phyloP scores from a whole-genome alignment of 2,888 invertebrate species.

The Anticlea derivata region DNA sequence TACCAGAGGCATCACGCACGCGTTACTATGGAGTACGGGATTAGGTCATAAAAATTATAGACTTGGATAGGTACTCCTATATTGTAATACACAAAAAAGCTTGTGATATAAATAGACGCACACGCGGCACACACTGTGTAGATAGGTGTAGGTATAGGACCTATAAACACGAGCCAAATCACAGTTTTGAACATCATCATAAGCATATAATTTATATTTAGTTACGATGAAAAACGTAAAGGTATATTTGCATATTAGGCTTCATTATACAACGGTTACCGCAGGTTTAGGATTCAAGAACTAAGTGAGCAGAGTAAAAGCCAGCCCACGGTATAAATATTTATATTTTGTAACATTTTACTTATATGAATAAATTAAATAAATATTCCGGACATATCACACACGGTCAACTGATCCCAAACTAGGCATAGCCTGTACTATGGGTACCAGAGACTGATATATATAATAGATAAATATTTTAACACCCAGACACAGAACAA shows the following conservation, averaged over 20 bases:
- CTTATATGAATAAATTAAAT: too few relatives aligned
- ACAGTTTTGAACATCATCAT: slow-evolving; percentile 42
- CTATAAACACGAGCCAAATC: slow-evolving; percentile 53
- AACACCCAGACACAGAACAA: too few relatives aligned
- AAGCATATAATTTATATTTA: slow-evolving; percentile 19
- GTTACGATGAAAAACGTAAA: background rate
- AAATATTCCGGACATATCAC: too few relatives aligned
- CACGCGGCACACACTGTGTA: slow-evolving; percentile 41
- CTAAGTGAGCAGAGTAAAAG: too few relatives aligned
- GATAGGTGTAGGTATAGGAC: slow-evolving; percentile 37
- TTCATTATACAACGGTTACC: background rate
- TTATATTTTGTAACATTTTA: too few relatives aligned
- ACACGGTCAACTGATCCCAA: too few relatives aligned
- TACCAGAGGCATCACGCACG: too few relatives aligned
- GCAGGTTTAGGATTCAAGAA: background rate
- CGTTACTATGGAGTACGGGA: too few relatives aligned
- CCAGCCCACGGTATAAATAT: too few relatives aligned
- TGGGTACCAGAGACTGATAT: too few relatives aligned
- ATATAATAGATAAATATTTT: too few relatives aligned
- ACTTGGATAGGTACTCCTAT: slow-evolving; percentile 36
- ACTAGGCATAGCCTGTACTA: too few relatives aligned
- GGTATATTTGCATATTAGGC: background rate
- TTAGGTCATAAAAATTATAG: slow-evolving; percentile 46
- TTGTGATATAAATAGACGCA: slow-evolving; percentile 58
- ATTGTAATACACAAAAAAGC: slow-evolving; percentile 58